phyloP scores from a whole-genome alignment of 2,888 invertebrate species.

The Hyposoter didymator region DNA sequence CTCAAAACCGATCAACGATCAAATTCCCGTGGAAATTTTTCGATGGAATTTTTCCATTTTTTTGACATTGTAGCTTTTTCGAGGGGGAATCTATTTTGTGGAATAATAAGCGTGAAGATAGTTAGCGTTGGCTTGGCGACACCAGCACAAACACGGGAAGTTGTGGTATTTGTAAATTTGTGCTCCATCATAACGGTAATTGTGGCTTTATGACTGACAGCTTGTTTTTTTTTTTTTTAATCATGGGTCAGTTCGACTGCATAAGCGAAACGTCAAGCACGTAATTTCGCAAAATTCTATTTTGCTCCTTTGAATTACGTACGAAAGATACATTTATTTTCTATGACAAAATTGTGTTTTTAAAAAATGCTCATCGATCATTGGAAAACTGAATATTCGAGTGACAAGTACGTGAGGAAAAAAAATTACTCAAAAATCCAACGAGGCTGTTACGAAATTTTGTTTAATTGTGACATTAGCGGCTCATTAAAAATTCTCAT shows the following conservation, averaged over 20 bases:
- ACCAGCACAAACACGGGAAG: slow-evolving; percentile 3
- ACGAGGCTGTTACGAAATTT: not conserved
- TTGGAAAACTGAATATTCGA: not conserved
- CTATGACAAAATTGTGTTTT: not conserved
- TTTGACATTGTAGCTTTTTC: not conserved
- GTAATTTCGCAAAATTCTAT: not conserved
- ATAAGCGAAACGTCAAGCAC: slow-evolving; percentile 1
- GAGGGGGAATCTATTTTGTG: not conserved
- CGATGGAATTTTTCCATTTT: not conserved
- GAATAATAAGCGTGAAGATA: not conserved
- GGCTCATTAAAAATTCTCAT: not conserved
- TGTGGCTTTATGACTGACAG: not conserved
- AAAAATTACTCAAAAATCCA: not conserved
- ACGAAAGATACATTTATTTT: not conserved
- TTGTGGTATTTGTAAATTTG: not conserved
- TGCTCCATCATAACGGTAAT: slow-evolving; percentile 12
- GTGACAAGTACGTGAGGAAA: slow-evolving; percentile 14
- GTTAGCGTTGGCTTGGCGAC: slow-evolving; percentile 3
- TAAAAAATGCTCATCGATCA: not conserved
- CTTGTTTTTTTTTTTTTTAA: slow-evolving; percentile 13
- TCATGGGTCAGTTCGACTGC: slow-evolving; percentile 12
- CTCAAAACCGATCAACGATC: not conserved
- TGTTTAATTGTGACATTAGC: not conserved
- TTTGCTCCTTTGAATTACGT: slow-evolving; percentile 2
- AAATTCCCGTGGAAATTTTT: not conserved